Conservation (phyloP, 1,140 invertebrate species). For the Drosophila biarmipes region DNA sequence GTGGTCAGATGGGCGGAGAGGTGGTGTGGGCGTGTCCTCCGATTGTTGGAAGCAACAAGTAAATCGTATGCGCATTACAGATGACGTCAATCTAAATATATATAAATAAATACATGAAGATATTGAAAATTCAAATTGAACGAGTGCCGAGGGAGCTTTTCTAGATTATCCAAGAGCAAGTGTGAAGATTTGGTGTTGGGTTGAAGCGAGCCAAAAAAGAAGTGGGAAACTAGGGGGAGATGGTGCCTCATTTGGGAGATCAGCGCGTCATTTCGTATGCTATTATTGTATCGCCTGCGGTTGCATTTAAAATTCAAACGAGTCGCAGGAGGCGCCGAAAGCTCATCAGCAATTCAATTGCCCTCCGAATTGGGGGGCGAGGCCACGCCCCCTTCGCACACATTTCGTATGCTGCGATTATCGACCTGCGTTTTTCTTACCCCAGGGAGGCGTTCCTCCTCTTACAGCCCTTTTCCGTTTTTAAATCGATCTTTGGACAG, state of each 20-base stretch:
- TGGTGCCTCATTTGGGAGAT: conserved; percentile 50
- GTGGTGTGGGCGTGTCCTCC: conserved; percentile 39
- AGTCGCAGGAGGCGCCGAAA: conserved; percentile 61
- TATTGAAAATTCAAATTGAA: conserved; percentile 67
- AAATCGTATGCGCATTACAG: conserved; percentile 75
- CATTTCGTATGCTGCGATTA: conserved; percentile 74
- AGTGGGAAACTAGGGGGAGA: background rate
- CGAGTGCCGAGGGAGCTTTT: conserved; percentile 64
- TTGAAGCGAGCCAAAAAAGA: background rate
- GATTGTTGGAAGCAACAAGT: conserved; percentile 68
- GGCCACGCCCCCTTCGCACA: conserved; percentile 16
- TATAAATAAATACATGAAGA: conserved; percentile 40
- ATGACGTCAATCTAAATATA: conserved; percentile 70
- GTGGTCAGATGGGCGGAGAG: conserved; percentile 39
- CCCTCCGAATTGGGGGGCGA: conserved; percentile 12
- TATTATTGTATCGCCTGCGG: conserved; percentile 71
- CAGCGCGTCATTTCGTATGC: conserved; percentile 69
- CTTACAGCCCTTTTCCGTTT: background rate
- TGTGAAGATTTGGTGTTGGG: conserved; percentile 19
- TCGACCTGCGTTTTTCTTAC: conserved; percentile 40
- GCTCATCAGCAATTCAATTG: conserved; percentile 81
- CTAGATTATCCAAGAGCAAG: conserved; percentile 18
- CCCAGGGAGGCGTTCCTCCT: conserved; percentile 5
- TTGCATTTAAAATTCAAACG: conserved; percentile 77
- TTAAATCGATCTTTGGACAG: conserved; percentile 37